Evolutionary conservation across 2,797 vertebrate species (phyloP).

Genomic region (Sorex maritimensis): DNA sequence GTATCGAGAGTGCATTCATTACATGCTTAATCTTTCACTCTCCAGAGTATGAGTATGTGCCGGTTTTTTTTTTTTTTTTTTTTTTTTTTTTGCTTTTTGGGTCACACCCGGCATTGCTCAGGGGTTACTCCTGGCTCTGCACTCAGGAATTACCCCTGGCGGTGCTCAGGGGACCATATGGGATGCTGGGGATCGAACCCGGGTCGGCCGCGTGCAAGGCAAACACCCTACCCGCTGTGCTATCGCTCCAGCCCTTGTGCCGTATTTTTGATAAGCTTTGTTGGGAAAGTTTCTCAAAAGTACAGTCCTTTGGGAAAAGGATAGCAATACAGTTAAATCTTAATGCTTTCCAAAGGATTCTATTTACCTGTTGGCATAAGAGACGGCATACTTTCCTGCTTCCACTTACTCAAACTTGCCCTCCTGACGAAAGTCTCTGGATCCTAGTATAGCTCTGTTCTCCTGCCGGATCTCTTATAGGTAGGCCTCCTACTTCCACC

Average conservation of each 20-base stretch:
- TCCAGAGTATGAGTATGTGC: neutral
- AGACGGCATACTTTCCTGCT: neutral
- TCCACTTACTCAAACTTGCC: neutral
- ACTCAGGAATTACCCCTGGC: no score
- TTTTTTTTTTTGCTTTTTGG: no score
- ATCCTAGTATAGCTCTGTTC: neutral
- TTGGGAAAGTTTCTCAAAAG: conserved; percentile 38
- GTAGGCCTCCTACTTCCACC: neutral
- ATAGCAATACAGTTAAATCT: conserved; percentile 37
- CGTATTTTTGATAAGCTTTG: conserved; percentile 4
- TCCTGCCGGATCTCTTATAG: neutral
- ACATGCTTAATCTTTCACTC: neutral
- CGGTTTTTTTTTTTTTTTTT: no score
- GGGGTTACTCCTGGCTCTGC: no score
- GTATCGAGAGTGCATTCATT: neutral
- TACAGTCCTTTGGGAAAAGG: neutral
- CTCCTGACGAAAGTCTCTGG: neutral
- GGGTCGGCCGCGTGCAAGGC: no score
- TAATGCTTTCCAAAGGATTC: neutral
- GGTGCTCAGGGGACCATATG: no score
- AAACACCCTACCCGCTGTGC: no score
- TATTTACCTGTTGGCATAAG: neutral
- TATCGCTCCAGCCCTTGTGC: neutral
- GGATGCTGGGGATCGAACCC: no score
- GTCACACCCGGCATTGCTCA: no score